Evolutionary conservation across 2,113 vertebrate genomes (phyloP).

Genomic region (Megaptera novaeangliae): DNA sequence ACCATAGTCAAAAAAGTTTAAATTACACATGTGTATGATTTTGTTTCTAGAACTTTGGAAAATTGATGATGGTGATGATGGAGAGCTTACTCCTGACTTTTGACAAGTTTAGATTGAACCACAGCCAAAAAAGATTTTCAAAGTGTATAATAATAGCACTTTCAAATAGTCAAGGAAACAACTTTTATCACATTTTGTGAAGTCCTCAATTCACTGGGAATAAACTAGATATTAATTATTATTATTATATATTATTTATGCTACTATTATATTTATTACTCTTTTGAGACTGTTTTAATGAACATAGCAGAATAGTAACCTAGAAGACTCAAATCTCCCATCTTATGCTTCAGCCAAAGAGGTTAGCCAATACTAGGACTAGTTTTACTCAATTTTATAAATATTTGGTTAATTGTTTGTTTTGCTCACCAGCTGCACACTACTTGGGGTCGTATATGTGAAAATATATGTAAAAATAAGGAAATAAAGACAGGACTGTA

Average conservation of each 20-base stretch:
- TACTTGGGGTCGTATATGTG: background rate
- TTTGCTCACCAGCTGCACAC: background rate
- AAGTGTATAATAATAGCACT: background rate
- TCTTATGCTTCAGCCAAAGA: background rate
- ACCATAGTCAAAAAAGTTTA: constrained; percentile 31
- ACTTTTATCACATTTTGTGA: constrained; percentile 8
- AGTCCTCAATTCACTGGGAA: background rate
- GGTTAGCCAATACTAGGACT: background rate
- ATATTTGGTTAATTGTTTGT: background rate
- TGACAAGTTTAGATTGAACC: constrained; percentile 14
- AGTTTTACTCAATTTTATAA: background rate
- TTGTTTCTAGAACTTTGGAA: constrained; percentile 41
- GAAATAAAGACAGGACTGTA: background rate
- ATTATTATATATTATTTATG: background rate
- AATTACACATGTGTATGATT: background rate
- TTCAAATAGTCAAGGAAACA: constrained; percentile 11
- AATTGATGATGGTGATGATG: constrained; percentile 34
- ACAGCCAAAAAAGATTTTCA: constrained; percentile 17
- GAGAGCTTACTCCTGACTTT: constrained; percentile 37
- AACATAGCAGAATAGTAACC: background rate
- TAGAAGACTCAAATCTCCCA: background rate
- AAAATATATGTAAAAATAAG: background rate
- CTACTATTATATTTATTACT: background rate
- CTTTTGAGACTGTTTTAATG: background rate
- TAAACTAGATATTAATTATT: background rate